Conservation (phyloP, 2,113 vertebrate species). For the Pithys albifrons region DNA sequence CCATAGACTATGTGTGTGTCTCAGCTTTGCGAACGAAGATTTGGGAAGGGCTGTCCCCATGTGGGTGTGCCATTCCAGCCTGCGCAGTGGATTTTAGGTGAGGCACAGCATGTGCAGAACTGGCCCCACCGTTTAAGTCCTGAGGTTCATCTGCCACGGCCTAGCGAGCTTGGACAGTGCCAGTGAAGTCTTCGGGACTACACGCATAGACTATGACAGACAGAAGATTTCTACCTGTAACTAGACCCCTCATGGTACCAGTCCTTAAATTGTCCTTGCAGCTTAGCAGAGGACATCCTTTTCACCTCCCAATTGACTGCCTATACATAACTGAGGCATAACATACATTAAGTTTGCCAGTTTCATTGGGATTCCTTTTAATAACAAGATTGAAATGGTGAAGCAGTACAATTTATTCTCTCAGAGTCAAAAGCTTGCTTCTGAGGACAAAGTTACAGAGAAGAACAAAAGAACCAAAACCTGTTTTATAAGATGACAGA, state of each 20-base stretch:
- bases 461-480: neutral
- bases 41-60: no score
- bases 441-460: neutral
- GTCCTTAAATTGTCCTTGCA: conserved; percentile 27
- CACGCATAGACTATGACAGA: neutral
- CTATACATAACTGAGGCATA: neutral
- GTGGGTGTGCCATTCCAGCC: no score
- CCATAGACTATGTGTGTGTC: no score
- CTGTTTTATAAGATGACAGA: neutral
- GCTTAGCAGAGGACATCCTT: neutral
- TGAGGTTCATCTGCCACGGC: no score
- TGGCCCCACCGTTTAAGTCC: no score
- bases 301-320: neutral
- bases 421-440: neutral
- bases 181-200: no score
- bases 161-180: no score
- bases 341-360: neutral
- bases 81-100: no score
- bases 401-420: conserved; percentile 2
- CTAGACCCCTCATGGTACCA: neutral
- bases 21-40: no score
- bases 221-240: neutral
- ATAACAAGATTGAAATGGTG: conserved; percentile 19
- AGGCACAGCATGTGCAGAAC: no score
- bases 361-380: conserved; percentile 15